Base-by-base conservation (phyloP, 2,797 vertebrate species). In the Paedocypris micromegethes region DNA sequence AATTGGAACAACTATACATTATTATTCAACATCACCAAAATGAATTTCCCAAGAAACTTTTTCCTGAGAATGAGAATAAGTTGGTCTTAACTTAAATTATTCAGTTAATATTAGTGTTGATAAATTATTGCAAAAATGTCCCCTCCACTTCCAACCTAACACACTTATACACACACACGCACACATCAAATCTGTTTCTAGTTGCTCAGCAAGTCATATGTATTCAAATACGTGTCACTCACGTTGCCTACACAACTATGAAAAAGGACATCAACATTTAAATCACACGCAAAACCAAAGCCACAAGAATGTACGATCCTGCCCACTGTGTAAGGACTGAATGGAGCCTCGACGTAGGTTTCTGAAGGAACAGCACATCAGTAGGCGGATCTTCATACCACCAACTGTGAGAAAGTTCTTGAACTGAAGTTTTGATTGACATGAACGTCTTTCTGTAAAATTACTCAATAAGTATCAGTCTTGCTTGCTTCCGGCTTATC, bases 261-360 rank as follows among this genome's bases (percentile, higher is more conserved):
- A 75, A 71, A 68, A 77, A 70, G 59, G 55, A 80, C 69, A 77
- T 76, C 75, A 71, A 73, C 66, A 72, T 78, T 78, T 73, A 72
- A 72, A 70, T 77, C 64, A 73, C 68, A 77, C 71, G 66, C 72
- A 77, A 69, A 74, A 69, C 63, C 58, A 57, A 70, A 77, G 77
- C 79, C 76, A 68, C 80, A 80, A 72, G 72, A 72, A 82, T 78
- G 77, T 68, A 58, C 67, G 43, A 49, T 68, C 46, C 69, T 65
- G 39, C 69, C 73, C 75, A 66, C 66, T 62, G 64, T 65, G 58
- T 58, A 44, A 70, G 37, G 54, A 6, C 47, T 53, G 68, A 70
- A 70, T 57, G 45, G 39, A 58, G 58, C 57, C 40, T 68, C 8
- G 69, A 79, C 75, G 70, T 75, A 63, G 73, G 49, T 62, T 39